phyloP scores from a whole-genome alignment of 1,140 invertebrate genomes.

The Neodiprion virginianus region DNA sequence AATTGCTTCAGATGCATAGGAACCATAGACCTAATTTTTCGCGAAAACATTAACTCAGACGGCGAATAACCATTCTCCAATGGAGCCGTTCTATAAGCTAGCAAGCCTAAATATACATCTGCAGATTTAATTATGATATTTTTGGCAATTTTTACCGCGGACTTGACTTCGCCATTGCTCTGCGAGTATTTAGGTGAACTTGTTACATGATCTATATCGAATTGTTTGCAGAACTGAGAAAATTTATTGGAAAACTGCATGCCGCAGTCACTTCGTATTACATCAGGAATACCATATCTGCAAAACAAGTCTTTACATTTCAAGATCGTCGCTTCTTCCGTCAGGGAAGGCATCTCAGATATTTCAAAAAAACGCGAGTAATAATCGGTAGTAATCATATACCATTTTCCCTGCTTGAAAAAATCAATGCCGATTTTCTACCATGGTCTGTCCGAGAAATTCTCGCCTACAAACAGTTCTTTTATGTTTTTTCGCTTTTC shows the following conservation, averaged over 20 bases:
- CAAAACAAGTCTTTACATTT: constrained; percentile 36
- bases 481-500: neutral
- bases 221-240: constrained; percentile 35
- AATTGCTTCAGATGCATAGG: constrained; percentile 23
- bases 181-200: constrained; percentile 37
- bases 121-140: constrained; percentile 34
- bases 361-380: constrained; percentile 37
- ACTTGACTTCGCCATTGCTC: constrained; percentile 40
- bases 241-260: constrained; percentile 29
- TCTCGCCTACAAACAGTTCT: constrained; percentile 25
- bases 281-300: constrained; percentile 37
- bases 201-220: constrained; percentile 37
- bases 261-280: constrained; percentile 30
- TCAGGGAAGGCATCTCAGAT: constrained; percentile 23
- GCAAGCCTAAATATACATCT: constrained; percentile 24
- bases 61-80: constrained; percentile 33
- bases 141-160: constrained; percentile 41
- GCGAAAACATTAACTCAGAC: constrained; percentile 30
- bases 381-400: constrained; percentile 38
- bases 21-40: constrained; percentile 27
- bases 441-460: constrained; percentile 28
- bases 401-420: constrained; percentile 38
- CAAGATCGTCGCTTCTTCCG: constrained; percentile 28
- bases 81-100: constrained; percentile 30
- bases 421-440: constrained; percentile 39